Evolutionary conservation across 1,140 invertebrate species (phyloP), one percentile per base, ranked within the genome.

Genomic region (Zaprionus ghesquierei): DNA sequence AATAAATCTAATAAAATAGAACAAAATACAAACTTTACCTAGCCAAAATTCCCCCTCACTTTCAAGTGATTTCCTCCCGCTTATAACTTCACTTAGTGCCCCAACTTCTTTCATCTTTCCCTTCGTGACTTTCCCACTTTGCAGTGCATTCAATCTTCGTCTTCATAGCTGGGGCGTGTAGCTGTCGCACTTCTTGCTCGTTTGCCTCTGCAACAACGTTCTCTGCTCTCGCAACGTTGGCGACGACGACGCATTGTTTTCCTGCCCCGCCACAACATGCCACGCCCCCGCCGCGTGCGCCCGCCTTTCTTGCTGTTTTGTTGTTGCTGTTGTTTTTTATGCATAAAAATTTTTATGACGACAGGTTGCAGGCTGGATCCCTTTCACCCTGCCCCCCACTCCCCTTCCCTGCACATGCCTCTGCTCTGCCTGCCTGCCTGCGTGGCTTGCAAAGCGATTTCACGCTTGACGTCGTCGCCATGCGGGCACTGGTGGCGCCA

Each of bases 261-360:
- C 18, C 27, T 41, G 12, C 12, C 13, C 5, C n/a, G 12, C 29
- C 29, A 1, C 29, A n/a, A 13, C 6, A 18, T 29, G 25, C 62
- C 38, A 62, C 65, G 61, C 49, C 61, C 49, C 33, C 27, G 22
- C 20, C 25, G 29, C 20, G 25, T 35, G 22, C 18, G 31, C 31
- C 31, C 13, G 10, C 31, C 10, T 33, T 33, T 33, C 10, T 38
- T 15, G 44, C 46, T 46, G 53, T 22, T n/a, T n/a, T 66, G 22
- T 46, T 68, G 50, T 20, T 8, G 50, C 62, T 70, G 64, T 73
- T 77, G 33, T 31, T 61, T 50, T 70, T 76, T 68, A 61, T 79
- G 78, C 70, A 81, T 70, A 85, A 73, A 74, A 82, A 87, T 79
- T 87, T 87, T 87, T 87, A 87, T 87, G 84, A 89, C 79, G 82